A percentile compares a stretch with the other conserved stretches of the same genome.
Evolutionary conservation across 2,888 invertebrate genomes (phyloP).

Genomic region (Hirtodrosophila histrioides): DNA sequence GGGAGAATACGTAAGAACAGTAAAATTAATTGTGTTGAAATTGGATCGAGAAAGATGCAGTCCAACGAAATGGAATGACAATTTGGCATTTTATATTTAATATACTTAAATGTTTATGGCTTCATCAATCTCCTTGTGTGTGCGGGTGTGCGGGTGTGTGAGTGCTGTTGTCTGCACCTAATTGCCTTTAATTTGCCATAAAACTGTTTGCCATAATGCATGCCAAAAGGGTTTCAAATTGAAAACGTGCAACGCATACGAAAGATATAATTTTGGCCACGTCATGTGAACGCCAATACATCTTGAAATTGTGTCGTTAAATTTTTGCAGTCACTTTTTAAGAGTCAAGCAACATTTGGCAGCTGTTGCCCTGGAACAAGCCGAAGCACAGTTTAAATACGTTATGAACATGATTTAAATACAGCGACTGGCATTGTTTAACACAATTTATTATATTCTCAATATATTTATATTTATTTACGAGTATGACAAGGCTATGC

Average conservation of each 20-base stretch:
- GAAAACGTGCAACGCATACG: constrained; percentile 69
- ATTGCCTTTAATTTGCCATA: constrained; percentile 75
- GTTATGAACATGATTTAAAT: constrained; percentile 20
- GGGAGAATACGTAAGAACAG: constrained; percentile 27
- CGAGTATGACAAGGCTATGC: constrained; percentile 33
- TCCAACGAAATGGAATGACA: constrained; percentile 22
- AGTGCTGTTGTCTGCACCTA: constrained; percentile 47
- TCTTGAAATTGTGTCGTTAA: constrained; percentile 1
- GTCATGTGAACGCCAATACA: constrained; percentile 13
- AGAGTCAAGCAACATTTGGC: constrained; percentile 14
- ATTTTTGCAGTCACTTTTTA: constrained; percentile 6
- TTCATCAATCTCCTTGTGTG: constrained; percentile 41
- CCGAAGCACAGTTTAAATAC: constrained; percentile 9
- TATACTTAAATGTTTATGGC: constrained; percentile 53
- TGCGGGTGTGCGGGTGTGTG: neutral
- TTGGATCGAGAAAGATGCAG: constrained; percentile 11
- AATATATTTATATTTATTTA: constrained; percentile 14
- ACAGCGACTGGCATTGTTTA: constrained; percentile 21
- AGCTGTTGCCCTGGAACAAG: constrained; percentile 20
- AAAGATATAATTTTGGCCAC: constrained; percentile 46
- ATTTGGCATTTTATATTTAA: constrained; percentile 39
- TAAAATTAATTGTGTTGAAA: constrained; percentile 33
- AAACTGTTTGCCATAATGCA: constrained; percentile 57
- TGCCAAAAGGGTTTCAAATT: constrained; percentile 68
- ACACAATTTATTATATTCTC: constrained; percentile 21